phyloP scores from a whole-genome alignment of 2,113 vertebrate genomes.

The Nannospalax galili region DNA sequence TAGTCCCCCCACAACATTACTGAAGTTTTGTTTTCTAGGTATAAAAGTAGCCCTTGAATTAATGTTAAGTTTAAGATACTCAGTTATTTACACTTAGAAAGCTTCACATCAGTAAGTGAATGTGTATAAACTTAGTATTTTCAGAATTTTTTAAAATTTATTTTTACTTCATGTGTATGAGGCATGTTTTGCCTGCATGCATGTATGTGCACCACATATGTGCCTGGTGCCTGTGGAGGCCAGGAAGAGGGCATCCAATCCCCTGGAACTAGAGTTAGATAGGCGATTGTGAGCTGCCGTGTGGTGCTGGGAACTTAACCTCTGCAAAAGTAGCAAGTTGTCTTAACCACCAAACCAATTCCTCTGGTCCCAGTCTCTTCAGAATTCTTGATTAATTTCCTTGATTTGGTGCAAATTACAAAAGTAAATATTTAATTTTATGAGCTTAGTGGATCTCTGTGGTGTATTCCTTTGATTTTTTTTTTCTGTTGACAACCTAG shows the following conservation, averaged over 20 bases:
- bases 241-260: too few species aligned
- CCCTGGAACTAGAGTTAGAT: too few species aligned
- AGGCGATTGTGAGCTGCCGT: too few species aligned
- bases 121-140: conserved; percentile 13
- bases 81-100: conserved; percentile 1
- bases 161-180: neutral
- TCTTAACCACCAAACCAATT: too few species aligned
- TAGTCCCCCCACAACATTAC: too few species aligned
- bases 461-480: conserved; percentile 47
- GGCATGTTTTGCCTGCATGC: too few species aligned
- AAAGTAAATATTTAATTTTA: conserved; percentile 61
- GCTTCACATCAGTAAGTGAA: neutral
- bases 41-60: conserved; percentile 48
- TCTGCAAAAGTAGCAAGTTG: too few species aligned
- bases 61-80: conserved; percentile 6
- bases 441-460: conserved; percentile 18
- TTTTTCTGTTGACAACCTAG: neutral
- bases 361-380: neutral
- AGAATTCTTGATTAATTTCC: conserved; percentile 49
- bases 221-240: too few species aligned
- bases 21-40: neutral
- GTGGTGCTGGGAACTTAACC: too few species aligned
- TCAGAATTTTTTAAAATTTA: neutral
- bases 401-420: neutral
- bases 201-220: too few species aligned